phyloP scores from a whole-genome alignment of 2,113 vertebrate species.

The Lichenostomus cassidix region DNA sequence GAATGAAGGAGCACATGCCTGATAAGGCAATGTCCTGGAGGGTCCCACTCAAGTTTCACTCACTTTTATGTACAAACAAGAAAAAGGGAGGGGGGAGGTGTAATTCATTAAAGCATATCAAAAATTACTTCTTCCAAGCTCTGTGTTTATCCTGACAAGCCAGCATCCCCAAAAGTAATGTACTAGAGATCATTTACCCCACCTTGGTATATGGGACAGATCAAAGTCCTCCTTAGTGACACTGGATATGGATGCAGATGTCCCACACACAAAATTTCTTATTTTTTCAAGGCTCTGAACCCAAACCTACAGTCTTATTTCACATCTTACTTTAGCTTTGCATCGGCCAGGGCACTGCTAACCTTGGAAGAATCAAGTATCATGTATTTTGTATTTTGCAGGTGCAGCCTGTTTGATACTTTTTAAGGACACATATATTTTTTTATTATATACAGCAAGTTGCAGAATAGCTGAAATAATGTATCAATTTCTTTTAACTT shows the following conservation, averaged over 20 bases:
- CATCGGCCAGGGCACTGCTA: not conserved
- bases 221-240: not conserved
- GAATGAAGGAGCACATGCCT: accelerated
- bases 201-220: not conserved
- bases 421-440: not conserved
- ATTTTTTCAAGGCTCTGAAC: not conserved
- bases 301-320: not conserved
- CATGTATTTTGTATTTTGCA: not conserved
- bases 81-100: not conserved
- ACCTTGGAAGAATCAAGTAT: not conserved
- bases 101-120: not conserved
- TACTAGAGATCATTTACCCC: not conserved
- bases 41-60: not conserved
- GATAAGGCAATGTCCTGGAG: too few relatives aligned
- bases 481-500: not conserved
- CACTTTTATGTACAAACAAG: not conserved
- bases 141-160: not conserved
- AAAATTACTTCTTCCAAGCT: not conserved
- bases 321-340: not conserved
- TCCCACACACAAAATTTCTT: not conserved
- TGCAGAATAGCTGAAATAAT: not conserved
- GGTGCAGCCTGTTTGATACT: not conserved
- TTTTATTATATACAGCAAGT: not conserved
- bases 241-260: too few relatives aligned
- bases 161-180: not conserved